Conservation (phyloP, 1,140 invertebrate species). For the Temnothorax curvispinosus region DNA sequence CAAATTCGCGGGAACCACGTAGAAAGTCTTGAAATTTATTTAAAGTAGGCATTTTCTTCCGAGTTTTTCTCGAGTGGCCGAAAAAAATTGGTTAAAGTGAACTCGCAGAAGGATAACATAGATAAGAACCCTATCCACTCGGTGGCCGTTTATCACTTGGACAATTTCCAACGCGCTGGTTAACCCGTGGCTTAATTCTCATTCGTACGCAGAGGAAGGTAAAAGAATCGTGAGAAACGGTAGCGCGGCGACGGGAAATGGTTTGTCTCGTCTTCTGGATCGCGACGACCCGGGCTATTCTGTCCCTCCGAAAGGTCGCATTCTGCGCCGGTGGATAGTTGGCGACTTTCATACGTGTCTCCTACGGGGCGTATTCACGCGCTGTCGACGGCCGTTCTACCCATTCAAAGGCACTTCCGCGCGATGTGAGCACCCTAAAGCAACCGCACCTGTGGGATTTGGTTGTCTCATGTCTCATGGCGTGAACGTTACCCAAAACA, state of each 20-base stretch:
- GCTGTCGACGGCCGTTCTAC: constrained; percentile 37
- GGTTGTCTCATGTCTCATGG: constrained; percentile 56
- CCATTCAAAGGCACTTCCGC: constrained; percentile 70
- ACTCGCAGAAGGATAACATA: not conserved
- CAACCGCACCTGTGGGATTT: constrained; percentile 73
- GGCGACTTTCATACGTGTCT: constrained; percentile 44
- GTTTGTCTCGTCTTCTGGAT: constrained; percentile 26
- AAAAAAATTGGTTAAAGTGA: constrained; percentile 37
- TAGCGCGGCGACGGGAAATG: constrained; percentile 35
- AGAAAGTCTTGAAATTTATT: constrained; percentile 45
- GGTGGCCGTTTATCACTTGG: constrained; percentile 32
- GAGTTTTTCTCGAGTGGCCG: not conserved
- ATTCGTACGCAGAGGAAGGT: not conserved
- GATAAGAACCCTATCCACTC: constrained; percentile 38
- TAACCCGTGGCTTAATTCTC: constrained; percentile 49
- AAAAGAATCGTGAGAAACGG: constrained; percentile 43
- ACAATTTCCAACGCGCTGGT: constrained; percentile 32
- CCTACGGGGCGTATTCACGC: constrained; percentile 28
- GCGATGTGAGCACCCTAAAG: constrained; percentile 68
- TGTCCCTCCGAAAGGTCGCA: constrained; percentile 22
- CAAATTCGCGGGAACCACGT: not conserved
- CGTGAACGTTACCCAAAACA: constrained; percentile 25
- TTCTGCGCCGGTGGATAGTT: constrained; percentile 44
- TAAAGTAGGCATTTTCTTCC: not conserved
- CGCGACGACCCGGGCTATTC: constrained; percentile 44